Evolutionary conservation across 2,888 invertebrate species (phyloP).

Genomic region (Embidobia sp.): DNA sequence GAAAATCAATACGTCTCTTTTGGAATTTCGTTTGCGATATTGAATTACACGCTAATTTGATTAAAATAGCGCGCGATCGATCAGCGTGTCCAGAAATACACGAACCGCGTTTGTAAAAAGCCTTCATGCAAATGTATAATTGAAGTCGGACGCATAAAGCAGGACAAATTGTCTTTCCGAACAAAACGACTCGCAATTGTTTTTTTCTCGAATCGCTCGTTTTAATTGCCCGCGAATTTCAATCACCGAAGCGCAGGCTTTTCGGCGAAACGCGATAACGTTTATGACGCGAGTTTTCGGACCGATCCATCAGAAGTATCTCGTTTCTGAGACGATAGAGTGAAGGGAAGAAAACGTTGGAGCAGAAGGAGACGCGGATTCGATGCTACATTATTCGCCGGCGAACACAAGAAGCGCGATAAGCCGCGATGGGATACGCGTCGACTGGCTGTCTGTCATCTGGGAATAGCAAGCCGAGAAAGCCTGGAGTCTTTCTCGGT

Average conservation of each 20-base stretch:
- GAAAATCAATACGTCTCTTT: constrained; percentile 59
- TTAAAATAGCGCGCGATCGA: constrained; percentile 39
- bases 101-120: constrained; percentile 9
- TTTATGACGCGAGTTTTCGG: constrained; percentile 3
- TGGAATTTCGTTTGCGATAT: constrained; percentile 56
- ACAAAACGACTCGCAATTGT: background rate
- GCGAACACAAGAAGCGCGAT: constrained; percentile 63
- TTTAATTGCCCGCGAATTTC: no score
- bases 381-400: constrained; percentile 62
- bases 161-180: background rate
- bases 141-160: background rate
- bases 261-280: constrained; percentile 12
- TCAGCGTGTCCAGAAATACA: constrained; percentile 15
- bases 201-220: background rate
- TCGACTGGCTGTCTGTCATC: constrained; percentile 62
- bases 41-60: constrained; percentile 48
- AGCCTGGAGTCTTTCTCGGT: constrained; percentile 61
- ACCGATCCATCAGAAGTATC: constrained; percentile 29
- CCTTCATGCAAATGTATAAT: background rate
- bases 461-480: constrained; percentile 62
- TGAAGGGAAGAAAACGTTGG: constrained; percentile 53
- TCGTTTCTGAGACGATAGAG: constrained; percentile 34
- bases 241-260: no score
- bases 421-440: constrained; percentile 55
- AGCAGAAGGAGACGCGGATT: constrained; percentile 58